Evolutionary conservation across 2,888 invertebrate genomes (phyloP).

Genomic region (Tenthredo mesomela): DNA sequence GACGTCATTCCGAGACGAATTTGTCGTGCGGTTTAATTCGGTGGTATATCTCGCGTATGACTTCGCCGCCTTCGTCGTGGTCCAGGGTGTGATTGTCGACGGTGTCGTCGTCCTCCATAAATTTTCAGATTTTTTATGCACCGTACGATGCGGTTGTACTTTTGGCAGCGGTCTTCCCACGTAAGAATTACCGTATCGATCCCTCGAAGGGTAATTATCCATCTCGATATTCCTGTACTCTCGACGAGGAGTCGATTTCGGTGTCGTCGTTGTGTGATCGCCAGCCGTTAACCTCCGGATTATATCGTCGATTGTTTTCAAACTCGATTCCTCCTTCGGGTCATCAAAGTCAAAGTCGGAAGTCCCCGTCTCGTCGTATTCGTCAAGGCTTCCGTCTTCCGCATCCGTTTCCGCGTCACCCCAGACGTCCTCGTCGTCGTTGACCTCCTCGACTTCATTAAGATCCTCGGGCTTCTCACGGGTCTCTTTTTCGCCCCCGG

Average conservation of each 20-base stretch:
- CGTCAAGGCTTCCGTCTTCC: conserved; percentile 59
- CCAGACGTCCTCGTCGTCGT: conserved; percentile 52
- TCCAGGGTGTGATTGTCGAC: conserved; percentile 46
- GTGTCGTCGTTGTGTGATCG: conserved; percentile 57
- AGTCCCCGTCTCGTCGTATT: conserved; percentile 60
- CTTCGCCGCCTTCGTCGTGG: conserved; percentile 46
- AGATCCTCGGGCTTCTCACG: conserved; percentile 37
- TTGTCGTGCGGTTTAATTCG: not conserved
- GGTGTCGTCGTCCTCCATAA: conserved; percentile 65
- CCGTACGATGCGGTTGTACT: not conserved
- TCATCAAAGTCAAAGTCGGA: conserved; percentile 66
- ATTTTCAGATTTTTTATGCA: conserved; percentile 58
- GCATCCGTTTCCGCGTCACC: conserved; percentile 49
- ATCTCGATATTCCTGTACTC: conserved; percentile 66
- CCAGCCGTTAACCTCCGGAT: conserved; percentile 70
- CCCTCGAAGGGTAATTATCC: not conserved
- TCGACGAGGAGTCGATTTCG: conserved; percentile 59
- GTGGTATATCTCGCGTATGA: not conserved
- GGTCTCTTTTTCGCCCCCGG: not conserved
- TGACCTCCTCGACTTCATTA: conserved; percentile 58
- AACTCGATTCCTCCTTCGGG: conserved; percentile 59
- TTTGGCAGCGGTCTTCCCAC: not conserved
- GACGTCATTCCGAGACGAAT: conserved; percentile 20
- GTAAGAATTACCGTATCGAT: not conserved
- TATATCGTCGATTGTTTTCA: conserved; percentile 74